Base-by-base conservation (phyloP, 53 echinoderm and acorn worm species). In the Patiria pectinifera region DNA sequence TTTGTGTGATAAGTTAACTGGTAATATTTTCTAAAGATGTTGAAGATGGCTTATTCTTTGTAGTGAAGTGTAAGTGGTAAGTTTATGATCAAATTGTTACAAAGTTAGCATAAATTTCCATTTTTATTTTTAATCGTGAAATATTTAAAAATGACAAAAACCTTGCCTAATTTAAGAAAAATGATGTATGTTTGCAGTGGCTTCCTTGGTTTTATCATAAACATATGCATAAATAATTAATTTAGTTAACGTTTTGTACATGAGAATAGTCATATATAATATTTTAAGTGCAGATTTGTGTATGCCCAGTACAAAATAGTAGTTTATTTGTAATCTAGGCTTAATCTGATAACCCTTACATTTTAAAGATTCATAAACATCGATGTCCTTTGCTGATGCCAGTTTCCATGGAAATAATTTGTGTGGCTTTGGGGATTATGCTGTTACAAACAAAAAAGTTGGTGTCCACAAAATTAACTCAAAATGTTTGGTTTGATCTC, bases 101-200 rank as follows among this genome's bases (percentile, higher is more conserved):
- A 59, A 89, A 89, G 63, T 80, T 80, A 62, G 47, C 80, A 19
- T 90, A 82, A 69, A 90, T 80, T 90, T 90, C 80, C 90, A 80
- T 69, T 81, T 90, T 90, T 90, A 90, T 90, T 90, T 90, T 90
- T 90, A 82, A 80, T 90, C 11, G 90, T 80, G 49, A 47, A 80
- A 62, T 80, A 80, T 80, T 89, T 90, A 63, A 80, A 80, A 80
- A 89, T 62, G 78, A 79, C 15, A 63, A n/a, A n/a, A n/a, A 89
- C 89, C 89, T 89, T 89, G 89, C 89, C 89, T 89, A 87, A 75
- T 76, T 76, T 74, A 89, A 66, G 66, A 66, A 66, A 75, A 86
- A 23, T 80, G 49, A 61, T 83, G 58, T 83, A 90, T 80, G 80
- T 90, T 78, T 90, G 90, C 90, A 69, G 80, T 69, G 90, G 69